A percentile compares a stretch with the other conserved stretches of the same genome.
These are phyloP conservation scores for Neosilurus mollespiculum DNA, from an alignment of 2,797 vertebrate species.

Conservation along the genomic window DNA sequence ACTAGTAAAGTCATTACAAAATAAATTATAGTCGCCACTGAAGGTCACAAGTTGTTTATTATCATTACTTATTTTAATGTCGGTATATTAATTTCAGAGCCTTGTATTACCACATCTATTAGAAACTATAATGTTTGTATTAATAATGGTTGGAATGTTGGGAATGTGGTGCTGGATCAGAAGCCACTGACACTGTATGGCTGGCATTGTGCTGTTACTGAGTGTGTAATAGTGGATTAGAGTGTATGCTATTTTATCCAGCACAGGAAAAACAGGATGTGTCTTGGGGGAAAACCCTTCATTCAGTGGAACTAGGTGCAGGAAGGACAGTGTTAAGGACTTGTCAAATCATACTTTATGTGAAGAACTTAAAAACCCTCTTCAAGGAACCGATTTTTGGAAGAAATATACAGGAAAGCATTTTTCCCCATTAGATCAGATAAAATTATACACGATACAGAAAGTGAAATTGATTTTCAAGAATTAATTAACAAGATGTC, in stretches of 20 bases:
- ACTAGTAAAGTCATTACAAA: neutral
- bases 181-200: conserved; percentile 29
- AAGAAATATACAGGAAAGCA: too few relatives aligned
- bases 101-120: neutral
- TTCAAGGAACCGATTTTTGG: neutral
- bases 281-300: conserved; percentile 38
- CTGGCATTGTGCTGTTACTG: conserved; percentile 39
- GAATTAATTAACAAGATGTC: neutral
- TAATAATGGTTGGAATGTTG: conserved; percentile 44
- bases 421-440: too few relatives aligned
- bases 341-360: conserved; percentile 33
- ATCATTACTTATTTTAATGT: neutral
- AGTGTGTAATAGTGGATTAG: conserved; percentile 18
- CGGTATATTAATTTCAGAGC: neutral
- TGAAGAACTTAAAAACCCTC: neutral
- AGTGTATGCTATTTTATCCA: neutral
- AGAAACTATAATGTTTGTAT: conserved; percentile 24
- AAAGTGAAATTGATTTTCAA: neutral
- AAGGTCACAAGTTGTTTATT: neutral
- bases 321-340: conserved; percentile 33
- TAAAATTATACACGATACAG: neutral
- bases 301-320: conserved; percentile 27
- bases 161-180: conserved; percentile 42
- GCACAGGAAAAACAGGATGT: conserved; percentile 57
- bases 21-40: neutral